phyloP scores from a whole-genome alignment of 2,797 vertebrate genomes.

The Xenopus petersii region DNA sequence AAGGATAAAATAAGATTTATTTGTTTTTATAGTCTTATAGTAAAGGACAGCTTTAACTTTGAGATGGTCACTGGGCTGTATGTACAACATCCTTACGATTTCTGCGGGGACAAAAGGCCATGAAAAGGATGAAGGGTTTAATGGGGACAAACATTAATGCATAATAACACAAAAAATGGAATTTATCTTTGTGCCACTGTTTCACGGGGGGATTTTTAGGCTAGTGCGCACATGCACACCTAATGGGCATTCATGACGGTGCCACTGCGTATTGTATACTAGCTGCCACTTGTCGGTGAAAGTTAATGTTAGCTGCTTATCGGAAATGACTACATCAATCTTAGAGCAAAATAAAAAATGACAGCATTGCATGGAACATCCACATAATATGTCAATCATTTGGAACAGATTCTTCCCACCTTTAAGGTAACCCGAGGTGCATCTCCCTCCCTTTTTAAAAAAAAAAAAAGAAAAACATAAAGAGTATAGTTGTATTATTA shows the following conservation, averaged over 20 bases:
- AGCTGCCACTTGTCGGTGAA: not conserved
- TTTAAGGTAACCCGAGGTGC: too few relatives aligned
- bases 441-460: too few relatives aligned
- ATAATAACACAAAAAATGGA: slow-evolving; percentile 5
- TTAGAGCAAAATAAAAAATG: too few relatives aligned
- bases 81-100: slow-evolving; percentile 97
- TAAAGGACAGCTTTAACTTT: slow-evolving; percentile 94
- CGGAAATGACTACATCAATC: too few relatives aligned
- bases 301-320: not conserved
- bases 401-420: too few relatives aligned
- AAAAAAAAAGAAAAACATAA: too few relatives aligned
- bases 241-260: not conserved
- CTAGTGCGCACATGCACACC: too few relatives aligned
- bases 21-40: slow-evolving; percentile 91
- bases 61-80: slow-evolving; percentile 91
- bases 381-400: too few relatives aligned
- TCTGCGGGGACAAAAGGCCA: slow-evolving; percentile 84
- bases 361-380: too few relatives aligned
- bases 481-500: too few relatives aligned
- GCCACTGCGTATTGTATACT: not conserved
- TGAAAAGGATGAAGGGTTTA: slow-evolving; percentile 67
- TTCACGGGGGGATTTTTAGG: too few relatives aligned
- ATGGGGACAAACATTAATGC: slow-evolving; percentile 64
- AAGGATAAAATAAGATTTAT: slow-evolving; percentile 89
- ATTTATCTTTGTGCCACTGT: not conserved